These are phyloP conservation scores for Bugula neritina DNA, from an alignment of 2,888 invertebrate genomes.

Conservation along the genomic window DNA sequence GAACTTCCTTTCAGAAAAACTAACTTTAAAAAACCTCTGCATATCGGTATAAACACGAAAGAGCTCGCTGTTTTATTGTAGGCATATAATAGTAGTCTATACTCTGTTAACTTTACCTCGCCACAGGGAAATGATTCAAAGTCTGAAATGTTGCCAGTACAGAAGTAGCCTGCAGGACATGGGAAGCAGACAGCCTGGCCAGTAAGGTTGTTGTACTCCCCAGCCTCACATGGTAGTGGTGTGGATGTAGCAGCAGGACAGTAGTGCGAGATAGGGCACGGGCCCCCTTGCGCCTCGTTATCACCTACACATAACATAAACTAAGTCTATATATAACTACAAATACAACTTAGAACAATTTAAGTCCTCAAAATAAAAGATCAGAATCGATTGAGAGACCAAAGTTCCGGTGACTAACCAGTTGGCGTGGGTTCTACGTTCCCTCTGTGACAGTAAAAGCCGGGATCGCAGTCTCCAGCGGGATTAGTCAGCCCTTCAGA, in stretches of 20 bases:
- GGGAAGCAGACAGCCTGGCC: slow-evolving; percentile 40
- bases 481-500: slow-evolving; percentile 38
- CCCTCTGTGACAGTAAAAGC: slow-evolving; percentile 46
- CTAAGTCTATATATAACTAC: neutral
- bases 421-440: slow-evolving; percentile 41
- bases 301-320: slow-evolving; percentile 34
- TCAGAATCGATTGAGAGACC: too few relatives aligned
- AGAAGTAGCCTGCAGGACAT: slow-evolving; percentile 47
- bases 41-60: too few relatives aligned
- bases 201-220: slow-evolving; percentile 47
- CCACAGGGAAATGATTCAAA: slow-evolving; percentile 12
- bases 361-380: too few relatives aligned
- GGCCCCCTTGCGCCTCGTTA: slow-evolving; percentile 41
- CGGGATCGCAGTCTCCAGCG: slow-evolving; percentile 42
- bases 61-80: too few relatives aligned
- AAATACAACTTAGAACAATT: neutral
- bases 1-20: too few relatives aligned
- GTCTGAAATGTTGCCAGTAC: slow-evolving; percentile 40
- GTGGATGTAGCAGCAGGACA: slow-evolving; percentile 46
- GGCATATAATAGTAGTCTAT: too few relatives aligned
- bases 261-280: slow-evolving; percentile 46
- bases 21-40: too few relatives aligned
- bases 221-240: slow-evolving; percentile 43
- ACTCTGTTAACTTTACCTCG: too few relatives aligned
- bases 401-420: slow-evolving; percentile 33